phyloP scores from a whole-genome alignment of 1,140 invertebrate genomes.

The Ceratina calcarata region DNA sequence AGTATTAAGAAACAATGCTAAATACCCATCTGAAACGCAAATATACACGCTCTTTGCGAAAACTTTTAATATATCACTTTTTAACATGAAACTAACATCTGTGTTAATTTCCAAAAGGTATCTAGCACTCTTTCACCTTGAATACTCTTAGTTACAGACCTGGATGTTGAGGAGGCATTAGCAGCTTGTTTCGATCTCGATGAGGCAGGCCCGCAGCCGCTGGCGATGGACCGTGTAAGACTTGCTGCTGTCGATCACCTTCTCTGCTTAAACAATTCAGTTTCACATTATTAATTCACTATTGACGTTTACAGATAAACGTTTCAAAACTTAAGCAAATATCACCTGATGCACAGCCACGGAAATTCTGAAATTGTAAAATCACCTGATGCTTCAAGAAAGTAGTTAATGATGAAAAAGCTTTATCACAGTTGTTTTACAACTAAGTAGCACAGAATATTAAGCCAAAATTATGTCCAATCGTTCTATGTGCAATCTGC shows the following conservation, averaged over 20 bases:
- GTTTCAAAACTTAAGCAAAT: constrained; percentile 65
- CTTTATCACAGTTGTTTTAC: constrained; percentile 38
- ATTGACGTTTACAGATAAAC: constrained; percentile 46
- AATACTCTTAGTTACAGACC: constrained; percentile 81
- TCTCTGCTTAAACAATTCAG: constrained; percentile 80
- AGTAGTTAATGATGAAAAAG: constrained; percentile 54
- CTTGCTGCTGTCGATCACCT: constrained; percentile 76
- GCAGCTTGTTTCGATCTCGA: constrained; percentile 78
- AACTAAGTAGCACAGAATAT: constrained; percentile 44
- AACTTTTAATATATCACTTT: background rate
- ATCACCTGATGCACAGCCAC: constrained; percentile 64
- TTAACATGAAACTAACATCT: background rate
- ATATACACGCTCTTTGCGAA: background rate
- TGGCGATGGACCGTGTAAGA: constrained; percentile 72
- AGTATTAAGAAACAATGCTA: constrained; percentile 72
- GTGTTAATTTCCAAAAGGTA: constrained; percentile 63
- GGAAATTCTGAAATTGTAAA: constrained; percentile 73
- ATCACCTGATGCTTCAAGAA: constrained; percentile 54
- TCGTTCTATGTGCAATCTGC: constrained; percentile 40
- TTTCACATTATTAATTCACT: constrained; percentile 70
- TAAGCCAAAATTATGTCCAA: constrained; percentile 34
- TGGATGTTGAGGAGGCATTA: constrained; percentile 79
- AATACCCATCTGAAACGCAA: constrained; percentile 59
- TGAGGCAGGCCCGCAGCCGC: constrained; percentile 70
- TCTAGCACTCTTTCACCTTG: constrained; percentile 72